Conservation (phyloP, 2,888 invertebrate species). For the Notocelia uddmanniana region DNA sequence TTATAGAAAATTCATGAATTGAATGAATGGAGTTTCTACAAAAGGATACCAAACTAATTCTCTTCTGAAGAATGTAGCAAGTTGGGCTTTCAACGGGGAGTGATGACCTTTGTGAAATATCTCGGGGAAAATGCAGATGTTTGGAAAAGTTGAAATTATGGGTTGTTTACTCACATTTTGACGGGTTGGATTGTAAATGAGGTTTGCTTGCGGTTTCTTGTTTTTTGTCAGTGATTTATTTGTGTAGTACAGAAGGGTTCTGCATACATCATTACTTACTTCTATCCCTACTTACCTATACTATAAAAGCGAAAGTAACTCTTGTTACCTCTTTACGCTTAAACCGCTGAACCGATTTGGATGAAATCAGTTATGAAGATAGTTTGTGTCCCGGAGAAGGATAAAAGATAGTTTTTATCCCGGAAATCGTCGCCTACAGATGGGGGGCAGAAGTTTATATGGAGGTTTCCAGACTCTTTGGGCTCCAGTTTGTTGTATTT, state of each 20-base stretch:
- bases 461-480: no score
- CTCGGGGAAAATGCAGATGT: slow-evolving; percentile 37
- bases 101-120: slow-evolving; percentile 32
- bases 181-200: slow-evolving; percentile 13
- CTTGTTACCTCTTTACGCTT: no score
- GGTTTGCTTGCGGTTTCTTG: slow-evolving; percentile 5
- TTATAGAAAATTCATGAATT: slow-evolving; percentile 25
- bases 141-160: slow-evolving; percentile 30
- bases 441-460: no score
- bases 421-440: no score
- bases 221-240: slow-evolving; percentile 4
- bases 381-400: no score
- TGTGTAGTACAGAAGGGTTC: not conserved
- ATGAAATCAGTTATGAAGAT: no score
- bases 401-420: no score
- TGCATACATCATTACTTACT: no score
- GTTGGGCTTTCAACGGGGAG: slow-evolving; percentile 22
- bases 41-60: slow-evolving; percentile 35
- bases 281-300: no score
- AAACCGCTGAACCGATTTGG: no score
- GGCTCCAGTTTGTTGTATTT: no score
- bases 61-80: slow-evolving; percentile 27
- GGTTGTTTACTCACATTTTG: slow-evolving; percentile 25
- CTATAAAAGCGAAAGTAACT: no score
- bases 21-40: slow-evolving; percentile 15